Evolutionary conservation across 2,113 vertebrate species (phyloP).

Genomic region (Eclectus roratus): DNA sequence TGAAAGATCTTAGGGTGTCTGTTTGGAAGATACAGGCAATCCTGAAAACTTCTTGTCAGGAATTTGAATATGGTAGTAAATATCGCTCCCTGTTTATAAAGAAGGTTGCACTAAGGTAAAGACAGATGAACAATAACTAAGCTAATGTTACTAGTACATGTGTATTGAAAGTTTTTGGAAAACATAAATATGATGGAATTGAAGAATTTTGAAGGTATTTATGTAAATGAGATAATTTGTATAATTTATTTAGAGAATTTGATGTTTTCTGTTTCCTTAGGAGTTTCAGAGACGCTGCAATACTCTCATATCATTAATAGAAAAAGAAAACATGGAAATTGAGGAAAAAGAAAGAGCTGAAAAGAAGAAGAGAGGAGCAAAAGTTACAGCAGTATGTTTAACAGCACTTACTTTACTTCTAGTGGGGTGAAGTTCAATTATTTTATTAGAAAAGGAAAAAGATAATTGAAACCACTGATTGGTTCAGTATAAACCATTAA

Average conservation of each 20-base stretch:
- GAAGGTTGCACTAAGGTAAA: neutral
- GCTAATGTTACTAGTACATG: neutral
- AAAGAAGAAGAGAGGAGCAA: slow-evolving; percentile 86
- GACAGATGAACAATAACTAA: neutral
- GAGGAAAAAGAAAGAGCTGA: slow-evolving; percentile 90
- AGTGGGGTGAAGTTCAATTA: neutral
- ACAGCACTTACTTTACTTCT: slow-evolving; percentile 28
- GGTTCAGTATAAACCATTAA: neutral
- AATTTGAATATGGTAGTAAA: neutral
- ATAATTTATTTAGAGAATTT: neutral
- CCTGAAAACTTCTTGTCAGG: neutral
- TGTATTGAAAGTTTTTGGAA: neutral
- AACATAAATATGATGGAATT: neutral
- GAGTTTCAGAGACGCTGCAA: slow-evolving; percentile 91
- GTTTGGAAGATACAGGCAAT: neutral
- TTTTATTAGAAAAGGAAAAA: neutral
- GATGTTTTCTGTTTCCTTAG: slow-evolving; percentile 67
- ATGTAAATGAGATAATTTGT: neutral
- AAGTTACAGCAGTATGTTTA: slow-evolving; percentile 80
- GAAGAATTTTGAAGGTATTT: neutral
- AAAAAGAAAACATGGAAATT: slow-evolving; percentile 91
- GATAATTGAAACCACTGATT: neutral
- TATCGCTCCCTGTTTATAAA: neutral
- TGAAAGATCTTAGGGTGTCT: neutral
- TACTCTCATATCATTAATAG: slow-evolving; percentile 89